A percentile compares a stretch with the other conserved stretches of the same genome.
Conservation (phyloP, 2,797 vertebrate genomes). For the Hippocampus kuda region DNA sequence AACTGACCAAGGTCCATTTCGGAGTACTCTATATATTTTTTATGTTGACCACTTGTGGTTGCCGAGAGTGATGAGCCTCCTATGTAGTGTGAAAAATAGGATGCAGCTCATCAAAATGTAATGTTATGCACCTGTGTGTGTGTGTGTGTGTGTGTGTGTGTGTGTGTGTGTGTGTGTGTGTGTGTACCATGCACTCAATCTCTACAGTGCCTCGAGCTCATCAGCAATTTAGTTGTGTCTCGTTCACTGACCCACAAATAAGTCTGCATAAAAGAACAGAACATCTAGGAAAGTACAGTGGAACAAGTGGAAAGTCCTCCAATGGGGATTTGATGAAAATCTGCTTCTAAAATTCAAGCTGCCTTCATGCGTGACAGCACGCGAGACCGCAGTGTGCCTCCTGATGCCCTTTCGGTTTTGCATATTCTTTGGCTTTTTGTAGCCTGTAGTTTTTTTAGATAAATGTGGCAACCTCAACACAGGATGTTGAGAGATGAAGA, state of each 20-base stretch:
- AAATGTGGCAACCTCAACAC: background rate
- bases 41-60: slow-evolving; percentile 42
- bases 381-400: background rate
- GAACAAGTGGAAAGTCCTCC: background rate
- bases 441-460: background rate
- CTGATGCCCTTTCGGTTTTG: background rate
- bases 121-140: slow-evolving; percentile 30
- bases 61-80: slow-evolving; percentile 23
- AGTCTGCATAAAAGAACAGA: slow-evolving; percentile 31
- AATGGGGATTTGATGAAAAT: background rate
- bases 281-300: slow-evolving; percentile 19
- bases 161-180: slow-evolving; percentile 20
- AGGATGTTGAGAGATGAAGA: background rate
- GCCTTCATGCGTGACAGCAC: background rate
- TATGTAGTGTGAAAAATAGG: slow-evolving; percentile 28
- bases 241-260: slow-evolving; percentile 49
- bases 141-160: slow-evolving; percentile 23
- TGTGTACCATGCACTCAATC: slow-evolving; percentile 29
- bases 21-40: slow-evolving; percentile 22
- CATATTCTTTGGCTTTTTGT: background rate
- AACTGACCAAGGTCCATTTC: slow-evolving; percentile 42
- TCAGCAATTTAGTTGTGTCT: slow-evolving; percentile 24
- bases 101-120: slow-evolving; percentile 6
- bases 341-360: background rate
- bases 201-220: slow-evolving; percentile 43